Base-by-base conservation (phyloP, 1,140 invertebrate genomes). In the Brachionus calyciflorus region DNA sequence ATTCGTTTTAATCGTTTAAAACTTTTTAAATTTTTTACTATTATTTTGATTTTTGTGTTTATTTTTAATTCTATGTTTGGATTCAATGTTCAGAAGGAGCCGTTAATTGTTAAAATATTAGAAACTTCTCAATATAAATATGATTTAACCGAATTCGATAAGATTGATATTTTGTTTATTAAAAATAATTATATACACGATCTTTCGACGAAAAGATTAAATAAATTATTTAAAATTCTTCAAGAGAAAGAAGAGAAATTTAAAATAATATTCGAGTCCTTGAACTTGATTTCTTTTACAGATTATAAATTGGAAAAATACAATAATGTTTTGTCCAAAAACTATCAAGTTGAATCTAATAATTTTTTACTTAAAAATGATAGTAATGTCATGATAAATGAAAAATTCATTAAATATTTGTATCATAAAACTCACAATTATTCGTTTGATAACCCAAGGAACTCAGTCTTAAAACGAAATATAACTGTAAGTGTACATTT, bases 221-320 rank as follows among this genome's bases (percentile, higher is more conserved):
- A 73, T 55, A 33, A 12, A 21, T 40, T 73, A 19, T 55, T 73
- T 41, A 19, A 26, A 10, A 73, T 73, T 17, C 26, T 73, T 14
- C n/a, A 49, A 14, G 21, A 73, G 14, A 73, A 73, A 73, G 69
- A 73, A 40, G 14, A 49, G 0, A 40, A 49, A 40, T 73, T 26
- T 55, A 12, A 40, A 19, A 14, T 21, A 33, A 26, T 55, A 17
- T 19, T 51, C n/a, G 37, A 73, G 30, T 26, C 19, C 17, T 21
- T 73, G n/a, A 46, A 21, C n/a, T 17, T 73, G 14, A 49, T 73
- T 26, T 73, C 69, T 1, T 73, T 73, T 55, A 49, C n/a, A 49
- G 46, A 73, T 37, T 73, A 40, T n/a, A n/a, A n/a, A n/a, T 49
- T 55, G 12, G 10, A 5, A n/a, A 65, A 46, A 41, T 33, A 65